Conservation (phyloP, 37 sponge, comb jelly and placozoan genomes). For the Geodia barretti region DNA sequence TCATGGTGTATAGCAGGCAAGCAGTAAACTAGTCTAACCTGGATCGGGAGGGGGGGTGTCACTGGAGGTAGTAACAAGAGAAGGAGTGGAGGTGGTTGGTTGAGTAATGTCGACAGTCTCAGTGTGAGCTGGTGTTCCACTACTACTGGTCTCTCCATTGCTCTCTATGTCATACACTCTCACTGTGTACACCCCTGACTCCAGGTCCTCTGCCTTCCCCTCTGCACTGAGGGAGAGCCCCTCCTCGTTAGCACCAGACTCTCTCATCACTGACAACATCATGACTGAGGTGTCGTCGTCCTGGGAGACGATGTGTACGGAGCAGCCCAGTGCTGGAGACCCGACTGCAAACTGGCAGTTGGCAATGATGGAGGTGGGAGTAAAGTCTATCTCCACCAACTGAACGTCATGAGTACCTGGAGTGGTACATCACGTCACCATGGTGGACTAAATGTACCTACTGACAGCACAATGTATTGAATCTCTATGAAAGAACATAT, state of each 20-base stretch:
- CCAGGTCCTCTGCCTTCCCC: background rate
- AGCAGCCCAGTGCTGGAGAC: background rate
- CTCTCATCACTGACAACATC: background rate
- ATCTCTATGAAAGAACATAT: too few species aligned
- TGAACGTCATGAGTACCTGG: background rate
- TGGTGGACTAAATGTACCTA: too few species aligned
- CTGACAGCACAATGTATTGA: too few species aligned
- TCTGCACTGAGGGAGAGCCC: background rate
- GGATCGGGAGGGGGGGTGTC: too few species aligned
- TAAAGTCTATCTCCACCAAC: background rate
- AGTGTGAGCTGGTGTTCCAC: background rate
- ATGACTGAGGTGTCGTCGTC: background rate
- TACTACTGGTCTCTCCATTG: background rate
- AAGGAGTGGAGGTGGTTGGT: background rate
- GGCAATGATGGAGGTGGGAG: background rate
- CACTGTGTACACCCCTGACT: background rate
- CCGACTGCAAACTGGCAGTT: background rate
- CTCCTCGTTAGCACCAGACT: background rate
- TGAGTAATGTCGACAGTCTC: background rate
- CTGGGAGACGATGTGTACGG: background rate
- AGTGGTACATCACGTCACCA: too few species aligned
- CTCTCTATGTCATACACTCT: background rate
- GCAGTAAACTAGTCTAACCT: too few species aligned
- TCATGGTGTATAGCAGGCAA: too few species aligned
- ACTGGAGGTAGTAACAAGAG: background rate